Conservation (phyloP, 2,888 invertebrate species). For the Drosophila silvestris region DNA sequence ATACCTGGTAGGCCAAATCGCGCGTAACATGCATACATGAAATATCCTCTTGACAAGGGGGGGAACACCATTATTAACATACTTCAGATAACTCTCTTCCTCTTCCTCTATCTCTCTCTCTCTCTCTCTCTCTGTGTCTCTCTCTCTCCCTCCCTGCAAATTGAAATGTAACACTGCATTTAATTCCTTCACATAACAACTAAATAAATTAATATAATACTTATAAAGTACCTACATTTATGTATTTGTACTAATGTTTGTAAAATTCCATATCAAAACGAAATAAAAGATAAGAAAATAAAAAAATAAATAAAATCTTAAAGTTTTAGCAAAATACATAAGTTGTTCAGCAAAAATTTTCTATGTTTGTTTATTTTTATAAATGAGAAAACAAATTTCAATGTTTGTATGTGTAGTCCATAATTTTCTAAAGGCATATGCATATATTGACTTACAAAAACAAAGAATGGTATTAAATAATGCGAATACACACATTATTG, state of each 20-base stretch:
- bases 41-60: constrained; percentile 8
- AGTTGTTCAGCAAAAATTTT: constrained; percentile 64
- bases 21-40: constrained; percentile 33
- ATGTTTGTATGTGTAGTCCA: constrained; percentile 78
- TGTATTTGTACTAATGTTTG: constrained; percentile 59
- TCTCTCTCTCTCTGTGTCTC: constrained; percentile 28
- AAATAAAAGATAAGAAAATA: neutral
- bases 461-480: constrained; percentile 21
- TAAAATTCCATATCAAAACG: constrained; percentile 66
- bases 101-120: constrained; percentile 17
- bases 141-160: constrained; percentile 28
- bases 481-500: constrained; percentile 48
- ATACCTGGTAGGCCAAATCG: constrained; percentile 68
- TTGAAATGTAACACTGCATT: constrained; percentile 48
- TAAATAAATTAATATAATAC: constrained; percentile 38
- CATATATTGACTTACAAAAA: constrained; percentile 32
- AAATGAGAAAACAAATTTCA: constrained; percentile 39
- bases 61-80: constrained; percentile 15
- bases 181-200: constrained; percentile 49
- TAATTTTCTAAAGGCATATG: constrained; percentile 74
- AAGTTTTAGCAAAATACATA: constrained; percentile 42
- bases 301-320: constrained; percentile 11
- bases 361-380: constrained; percentile 77
- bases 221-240: constrained; percentile 56
- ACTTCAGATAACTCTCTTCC: constrained; percentile 19